Evolutionary conservation across 2,888 invertebrate species (phyloP), one percentile per base, ranked within the genome.

Genomic region (Macaria notata): DNA sequence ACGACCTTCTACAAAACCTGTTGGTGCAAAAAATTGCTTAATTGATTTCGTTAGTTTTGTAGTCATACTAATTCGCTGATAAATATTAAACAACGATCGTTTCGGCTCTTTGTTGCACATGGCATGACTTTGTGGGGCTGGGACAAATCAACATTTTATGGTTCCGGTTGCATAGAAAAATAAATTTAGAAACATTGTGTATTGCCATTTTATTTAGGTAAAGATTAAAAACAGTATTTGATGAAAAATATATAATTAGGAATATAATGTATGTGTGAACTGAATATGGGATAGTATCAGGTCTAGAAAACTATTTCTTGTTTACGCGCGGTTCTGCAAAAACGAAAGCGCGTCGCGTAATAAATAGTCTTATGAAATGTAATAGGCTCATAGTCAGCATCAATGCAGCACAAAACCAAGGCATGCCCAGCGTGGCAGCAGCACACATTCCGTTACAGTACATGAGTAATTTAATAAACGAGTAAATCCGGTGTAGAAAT

Each of bases 41-140:
- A 88, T 87, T 86, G 86, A 86, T 85, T 88, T 87, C 75, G 80
- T 84, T 85, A 82, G 81, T 82, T 87, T 87, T 81, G 81, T 85
- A 81, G 79, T 79, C 83, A 85, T 86, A 87, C 85, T 85, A 86
- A 87, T 88, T 87, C 79, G 72, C 78, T 84, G 79, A 84, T 88
- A 81, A 87, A 87, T 88, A 87, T 87, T 84, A 75, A 87, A 78
- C 75, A 77, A 74, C 65, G 62, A 63, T 78, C 79, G 73, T 84
- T 84, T 81, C 79, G 83, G 77, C 84, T 76, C 76, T 76, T 76
- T 71, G 73, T 67, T 79, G 79, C 81, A 79, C 79, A 85, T 82
- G 84, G 76, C 74, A 73, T 71, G 73, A 72, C 74, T 70, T 72
- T 70, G 75, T 71, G 76, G 76, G 76, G 79, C 79, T 78, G 19